These are phyloP conservation scores for Graptemys geographica DNA, from an alignment of 2,797 vertebrate genomes.

Conservation along the genomic window DNA sequence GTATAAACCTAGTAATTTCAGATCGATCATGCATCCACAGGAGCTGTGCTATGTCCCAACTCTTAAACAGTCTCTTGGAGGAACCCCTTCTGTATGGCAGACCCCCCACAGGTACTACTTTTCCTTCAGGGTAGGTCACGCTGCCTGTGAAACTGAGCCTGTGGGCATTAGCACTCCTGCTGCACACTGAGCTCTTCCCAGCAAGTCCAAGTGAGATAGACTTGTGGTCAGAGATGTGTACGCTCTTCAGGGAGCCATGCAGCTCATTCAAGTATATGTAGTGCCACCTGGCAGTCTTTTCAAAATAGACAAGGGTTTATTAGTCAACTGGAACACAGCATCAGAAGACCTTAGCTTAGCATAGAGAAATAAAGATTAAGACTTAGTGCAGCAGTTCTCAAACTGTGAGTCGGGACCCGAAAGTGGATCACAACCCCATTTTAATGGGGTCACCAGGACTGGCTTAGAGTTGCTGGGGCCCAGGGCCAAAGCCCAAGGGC, in stretches of 20 bases:
- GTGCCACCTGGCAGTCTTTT: background rate
- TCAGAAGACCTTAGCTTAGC: background rate
- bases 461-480: too few species aligned
- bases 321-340: background rate
- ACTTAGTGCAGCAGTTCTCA: background rate
- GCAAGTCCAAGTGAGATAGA: background rate
- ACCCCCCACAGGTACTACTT: background rate
- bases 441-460: too few species aligned
- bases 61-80: background rate
- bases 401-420: too few species aligned
- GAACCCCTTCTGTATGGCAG: background rate
- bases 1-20: background rate
- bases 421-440: too few species aligned
- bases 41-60: background rate
- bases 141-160: background rate
- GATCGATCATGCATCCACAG: background rate
- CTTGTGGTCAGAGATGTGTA: background rate
- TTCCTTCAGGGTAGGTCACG: background rate
- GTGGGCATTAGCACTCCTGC: background rate
- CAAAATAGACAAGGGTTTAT: background rate
- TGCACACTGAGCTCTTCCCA: background rate
- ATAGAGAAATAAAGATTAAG: background rate
- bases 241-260: background rate
- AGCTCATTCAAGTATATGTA: background rate
- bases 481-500: too few species aligned